phyloP scores from a whole-genome alignment of 2,797 vertebrate species.

The Huso huso region DNA sequence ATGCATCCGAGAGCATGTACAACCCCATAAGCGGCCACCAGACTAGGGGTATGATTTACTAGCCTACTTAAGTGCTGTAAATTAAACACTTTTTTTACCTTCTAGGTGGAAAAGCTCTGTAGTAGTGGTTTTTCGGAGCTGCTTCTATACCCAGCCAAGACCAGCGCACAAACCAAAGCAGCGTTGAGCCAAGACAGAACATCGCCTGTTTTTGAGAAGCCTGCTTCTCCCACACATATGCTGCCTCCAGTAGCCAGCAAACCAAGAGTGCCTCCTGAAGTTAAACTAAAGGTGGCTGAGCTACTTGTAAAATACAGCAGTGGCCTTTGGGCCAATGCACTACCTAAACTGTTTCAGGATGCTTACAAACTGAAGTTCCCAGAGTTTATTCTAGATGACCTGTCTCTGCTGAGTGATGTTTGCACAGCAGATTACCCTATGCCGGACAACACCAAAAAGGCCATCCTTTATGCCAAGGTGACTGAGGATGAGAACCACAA shows the following conservation, averaged over 20 bases:
- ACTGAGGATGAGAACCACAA: slow-evolving; percentile 57
- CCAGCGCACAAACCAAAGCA: slow-evolving; percentile 14
- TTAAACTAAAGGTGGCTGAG: slow-evolving; percentile 66
- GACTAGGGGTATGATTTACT: too few species aligned
- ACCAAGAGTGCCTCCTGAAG: slow-evolving; percentile 34
- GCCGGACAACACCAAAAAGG: slow-evolving; percentile 66
- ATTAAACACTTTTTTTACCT: neutral
- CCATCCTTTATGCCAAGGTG: slow-evolving; percentile 78
- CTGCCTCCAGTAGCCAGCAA: slow-evolving; percentile 28
- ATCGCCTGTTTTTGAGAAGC: slow-evolving; percentile 19
- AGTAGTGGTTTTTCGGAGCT: slow-evolving; percentile 43
- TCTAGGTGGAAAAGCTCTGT: slow-evolving; percentile 45
- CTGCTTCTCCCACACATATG: neutral
- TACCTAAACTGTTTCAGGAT: slow-evolving; percentile 80
- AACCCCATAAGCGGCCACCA: too few species aligned
- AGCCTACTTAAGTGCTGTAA: too few species aligned
- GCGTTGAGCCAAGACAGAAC: slow-evolving; percentile 31
- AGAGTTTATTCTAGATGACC: slow-evolving; percentile 57
- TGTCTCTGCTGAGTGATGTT: slow-evolving; percentile 65
- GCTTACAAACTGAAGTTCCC: slow-evolving; percentile 74
- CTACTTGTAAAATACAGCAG: slow-evolving; percentile 71
- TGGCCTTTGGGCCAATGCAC: slow-evolving; percentile 81
- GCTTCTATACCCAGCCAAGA: slow-evolving; percentile 71
- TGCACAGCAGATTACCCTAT: slow-evolving; percentile 71
- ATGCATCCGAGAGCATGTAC: too few species aligned